Conservation (phyloP, 2,888 invertebrate species). For the Ornithoptera alexandrae region DNA sequence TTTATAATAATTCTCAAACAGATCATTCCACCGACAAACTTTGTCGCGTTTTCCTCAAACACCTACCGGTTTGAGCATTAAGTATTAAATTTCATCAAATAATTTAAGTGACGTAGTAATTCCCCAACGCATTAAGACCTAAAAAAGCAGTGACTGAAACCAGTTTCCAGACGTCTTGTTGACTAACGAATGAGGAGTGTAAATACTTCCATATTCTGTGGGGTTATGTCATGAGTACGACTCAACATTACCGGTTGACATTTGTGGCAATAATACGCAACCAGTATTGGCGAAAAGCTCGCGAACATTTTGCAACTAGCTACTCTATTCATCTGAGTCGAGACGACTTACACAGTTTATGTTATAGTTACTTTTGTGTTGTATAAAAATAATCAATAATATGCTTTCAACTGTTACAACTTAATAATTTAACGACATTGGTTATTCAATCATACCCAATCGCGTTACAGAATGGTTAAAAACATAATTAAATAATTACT, state of each 20-base stretch:
- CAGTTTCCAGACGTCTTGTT: conserved; percentile 28
- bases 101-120: conserved; percentile 1
- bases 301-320: conserved; percentile 21
- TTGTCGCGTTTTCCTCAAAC: too few relatives aligned
- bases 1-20: not conserved
- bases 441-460: conserved; percentile 36
- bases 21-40: not conserved
- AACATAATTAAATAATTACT: conserved; percentile 50
- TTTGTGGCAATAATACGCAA: conserved; percentile 52
- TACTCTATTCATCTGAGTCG: conserved; percentile 15
- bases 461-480: conserved; percentile 39
- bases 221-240: conserved; percentile 51
- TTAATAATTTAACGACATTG: conserved; percentile 20
- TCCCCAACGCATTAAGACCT: not conserved
- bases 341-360: not conserved
- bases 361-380: not conserved
- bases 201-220: conserved; percentile 30
- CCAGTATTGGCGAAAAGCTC: conserved; percentile 32
- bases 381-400: not conserved
- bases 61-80: not conserved
- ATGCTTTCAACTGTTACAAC: not conserved
- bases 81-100: not conserved
- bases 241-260: conserved; percentile 58
- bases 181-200: conserved; percentile 26
- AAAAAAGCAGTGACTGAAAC: conserved; percentile 16